Base-by-base conservation (phyloP, 2,113 vertebrate genomes). In the Pteropus alecto region DNA sequence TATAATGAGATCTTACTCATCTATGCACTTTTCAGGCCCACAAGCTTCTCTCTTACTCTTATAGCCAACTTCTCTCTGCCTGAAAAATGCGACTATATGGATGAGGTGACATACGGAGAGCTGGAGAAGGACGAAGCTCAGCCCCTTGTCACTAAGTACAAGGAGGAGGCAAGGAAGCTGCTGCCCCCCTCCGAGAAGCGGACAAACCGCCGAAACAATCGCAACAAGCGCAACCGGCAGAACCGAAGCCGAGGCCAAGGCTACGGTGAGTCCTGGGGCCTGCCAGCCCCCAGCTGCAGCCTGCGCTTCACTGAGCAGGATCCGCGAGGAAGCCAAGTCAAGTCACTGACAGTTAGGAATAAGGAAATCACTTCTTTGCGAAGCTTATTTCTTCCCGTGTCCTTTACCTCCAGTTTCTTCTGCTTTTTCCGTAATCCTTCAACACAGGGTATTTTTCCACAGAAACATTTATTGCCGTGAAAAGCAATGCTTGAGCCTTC, bases 61-160 rank as follows among this genome's bases (percentile, higher is more conserved):
- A 16, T 96, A 99, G 99, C 98, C 90, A 99, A 99, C 97, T 99
- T 99, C 96, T 99, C 98, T 68, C 98, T 99, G 63, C 99, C 99
- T 35, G 99, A 99, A 90, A 98, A 98, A 88, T 98, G 98, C 1
- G 98, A 99, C 56, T 98, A 99, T 83, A 95, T 99, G 96, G 99
- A 99, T 73, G 99, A 99, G 96, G 98, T 99, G 93, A 97, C 98
- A 14, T 99, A 99, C 3, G 97, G 98, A 0, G 99, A 99, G 96
- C 98, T 99, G 81, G 96, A 98, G 26, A 98, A 97, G 90, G 99
- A 99, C 24, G 98, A 99, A 70, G 99, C 99, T 3, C 98, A 98
- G 95, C 96, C 97, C 19, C 97, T 99, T 91, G 98, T 99, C 95
- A 98, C 98, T 41, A 98, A 98, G 30, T 99, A 99, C 77, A 99